phyloP scores from a whole-genome alignment of 2,113 vertebrate species.

The Labeo catla region DNA sequence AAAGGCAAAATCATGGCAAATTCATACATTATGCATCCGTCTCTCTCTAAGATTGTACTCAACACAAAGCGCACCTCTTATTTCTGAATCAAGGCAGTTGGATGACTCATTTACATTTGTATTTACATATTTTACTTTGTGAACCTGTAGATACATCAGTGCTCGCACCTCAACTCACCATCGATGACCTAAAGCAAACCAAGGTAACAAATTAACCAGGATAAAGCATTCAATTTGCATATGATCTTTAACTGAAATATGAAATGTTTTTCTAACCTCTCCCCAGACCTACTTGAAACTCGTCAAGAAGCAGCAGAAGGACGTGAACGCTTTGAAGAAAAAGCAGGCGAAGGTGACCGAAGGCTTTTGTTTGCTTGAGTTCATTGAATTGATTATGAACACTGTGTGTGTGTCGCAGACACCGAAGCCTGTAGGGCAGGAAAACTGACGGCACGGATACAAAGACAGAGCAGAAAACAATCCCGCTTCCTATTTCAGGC shows the following conservation, averaged over 20 bases:
- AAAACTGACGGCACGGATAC: not conserved
- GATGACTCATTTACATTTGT: not conserved
- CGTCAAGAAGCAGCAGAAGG: conserved; percentile 96
- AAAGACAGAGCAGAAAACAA: not conserved
- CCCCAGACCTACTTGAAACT: conserved; percentile 91
- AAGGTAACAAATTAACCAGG: conserved; percentile 80
- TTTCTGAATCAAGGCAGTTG: not conserved
- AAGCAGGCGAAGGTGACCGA: conserved; percentile 86
- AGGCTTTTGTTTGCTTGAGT: not conserved
- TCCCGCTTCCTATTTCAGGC: conserved; percentile 77
- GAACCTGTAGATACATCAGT: conserved; percentile 78
- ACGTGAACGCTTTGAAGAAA: conserved; percentile 90
- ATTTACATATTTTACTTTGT: not conserved
- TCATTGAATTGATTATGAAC: conserved; percentile 24
- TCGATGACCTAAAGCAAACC: conserved; percentile 97
- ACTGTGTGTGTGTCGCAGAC: not conserved
- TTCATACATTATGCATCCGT: not conserved
- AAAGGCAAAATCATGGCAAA: not conserved
- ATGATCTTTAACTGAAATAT: not conserved
- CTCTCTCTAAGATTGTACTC: not conserved
- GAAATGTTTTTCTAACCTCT: not conserved
- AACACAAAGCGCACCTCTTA: not conserved
- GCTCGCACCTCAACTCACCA: conserved; percentile 90
- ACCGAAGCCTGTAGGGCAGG: not conserved
- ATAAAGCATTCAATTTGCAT: not conserved